These are phyloP conservation scores for Enoplosus armatus DNA, from an alignment of 2,797 vertebrate species.

Conservation along the genomic window DNA sequence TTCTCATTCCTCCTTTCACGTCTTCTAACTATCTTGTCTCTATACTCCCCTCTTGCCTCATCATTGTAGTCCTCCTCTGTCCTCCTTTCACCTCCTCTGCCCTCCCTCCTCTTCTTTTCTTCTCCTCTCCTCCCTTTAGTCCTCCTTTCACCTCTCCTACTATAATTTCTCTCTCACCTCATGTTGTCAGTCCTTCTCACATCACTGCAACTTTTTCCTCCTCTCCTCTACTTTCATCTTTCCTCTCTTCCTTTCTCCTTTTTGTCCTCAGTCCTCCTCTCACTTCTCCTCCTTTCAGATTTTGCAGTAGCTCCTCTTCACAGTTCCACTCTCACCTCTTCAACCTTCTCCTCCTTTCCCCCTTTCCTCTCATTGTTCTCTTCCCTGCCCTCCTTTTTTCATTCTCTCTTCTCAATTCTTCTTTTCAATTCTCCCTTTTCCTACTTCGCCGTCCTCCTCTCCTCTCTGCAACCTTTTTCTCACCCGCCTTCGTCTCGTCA, in stretches of 20 bases:
- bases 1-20: not conserved
- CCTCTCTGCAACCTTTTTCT: not conserved
- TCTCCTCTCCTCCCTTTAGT: not conserved
- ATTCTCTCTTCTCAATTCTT: not conserved
- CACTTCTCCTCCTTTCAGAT: not conserved
- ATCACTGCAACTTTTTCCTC: conserved; percentile 14
- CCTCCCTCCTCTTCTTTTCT: not conserved
- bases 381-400: not conserved
- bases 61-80: too few relatives aligned
- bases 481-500: not conserved
- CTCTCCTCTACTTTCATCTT: not conserved
- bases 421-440: not conserved
- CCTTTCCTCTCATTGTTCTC: not conserved
- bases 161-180: not conserved
- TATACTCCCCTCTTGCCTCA: too few relatives aligned
- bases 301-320: not conserved
- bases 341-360: not conserved
- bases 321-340: not conserved
- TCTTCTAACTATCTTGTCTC: too few relatives aligned
- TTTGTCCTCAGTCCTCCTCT: not conserved
- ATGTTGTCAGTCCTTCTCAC: conserved; percentile 3
- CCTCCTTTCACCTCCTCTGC: not conserved
- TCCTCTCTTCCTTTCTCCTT: not conserved
- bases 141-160: not conserved
- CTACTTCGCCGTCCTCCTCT: not conserved